Percentiles rank a stretch among this genome's conserved stretches.
phyloP scores from a whole-genome alignment of 1,140 invertebrate genomes.

The Drosophila navojoa region DNA sequence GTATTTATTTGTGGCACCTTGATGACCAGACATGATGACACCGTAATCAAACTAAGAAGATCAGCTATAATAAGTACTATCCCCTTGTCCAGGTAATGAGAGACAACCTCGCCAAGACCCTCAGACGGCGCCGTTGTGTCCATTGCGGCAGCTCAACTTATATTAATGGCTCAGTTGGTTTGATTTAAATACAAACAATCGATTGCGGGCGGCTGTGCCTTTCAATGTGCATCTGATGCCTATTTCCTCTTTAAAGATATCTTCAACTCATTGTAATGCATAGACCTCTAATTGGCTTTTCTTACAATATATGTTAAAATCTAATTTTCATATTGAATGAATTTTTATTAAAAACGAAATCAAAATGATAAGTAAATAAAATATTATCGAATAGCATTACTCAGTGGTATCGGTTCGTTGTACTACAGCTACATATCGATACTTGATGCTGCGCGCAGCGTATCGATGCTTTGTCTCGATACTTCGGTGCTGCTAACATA shows the following conservation, averaged over 20 bases:
- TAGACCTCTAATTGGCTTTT: neutral
- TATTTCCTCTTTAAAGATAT: neutral
- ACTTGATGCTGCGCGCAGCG: neutral
- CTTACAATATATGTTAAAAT: neutral
- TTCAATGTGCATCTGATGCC: constrained; percentile 12
- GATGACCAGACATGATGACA: constrained; percentile 87
- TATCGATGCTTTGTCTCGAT: constrained; percentile 36
- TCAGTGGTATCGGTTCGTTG: neutral
- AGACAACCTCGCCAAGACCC: constrained; percentile 44
- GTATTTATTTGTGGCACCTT: constrained; percentile 89
- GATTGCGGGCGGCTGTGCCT: constrained; percentile 18
- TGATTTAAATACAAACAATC: constrained; percentile 39
- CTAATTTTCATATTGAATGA: neutral
- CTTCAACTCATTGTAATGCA: neutral
- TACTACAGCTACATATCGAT: constrained; percentile 10
- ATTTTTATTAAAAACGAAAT: neutral
- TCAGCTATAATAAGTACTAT: constrained; percentile 84
- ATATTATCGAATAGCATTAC: constrained; percentile 6
- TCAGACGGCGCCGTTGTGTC: constrained; percentile 17
- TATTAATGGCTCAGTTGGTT: constrained; percentile 18
- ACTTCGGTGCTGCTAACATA: constrained; percentile 43
- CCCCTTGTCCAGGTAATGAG: constrained; percentile 71
- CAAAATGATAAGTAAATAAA: neutral
- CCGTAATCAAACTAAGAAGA: constrained; percentile 87
- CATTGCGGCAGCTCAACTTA: constrained; percentile 34